phyloP scores from a whole-genome alignment of 2,113 vertebrate species.

The Psilopsiagon aurifrons region DNA sequence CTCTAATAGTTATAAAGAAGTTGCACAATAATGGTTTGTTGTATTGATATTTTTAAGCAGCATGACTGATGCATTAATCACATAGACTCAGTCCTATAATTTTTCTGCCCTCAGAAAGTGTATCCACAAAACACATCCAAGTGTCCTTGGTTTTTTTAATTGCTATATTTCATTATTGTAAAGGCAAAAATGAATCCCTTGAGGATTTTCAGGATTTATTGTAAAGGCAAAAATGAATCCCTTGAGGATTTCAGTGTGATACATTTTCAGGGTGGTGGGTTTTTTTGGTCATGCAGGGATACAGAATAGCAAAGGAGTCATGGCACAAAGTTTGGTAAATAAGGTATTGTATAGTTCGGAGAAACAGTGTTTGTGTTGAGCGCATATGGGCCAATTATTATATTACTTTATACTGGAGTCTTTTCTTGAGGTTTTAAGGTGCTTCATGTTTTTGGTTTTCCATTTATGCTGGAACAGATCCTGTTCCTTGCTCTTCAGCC shows the following conservation, averaged over 20 bases:
- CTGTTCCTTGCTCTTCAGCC: not conserved
- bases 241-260: not conserved
- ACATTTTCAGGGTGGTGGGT: not conserved
- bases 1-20: not conserved
- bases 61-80: not conserved
- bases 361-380: not conserved
- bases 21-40: not conserved
- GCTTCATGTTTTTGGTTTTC: not conserved
- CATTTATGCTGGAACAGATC: not conserved
- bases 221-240: not conserved
- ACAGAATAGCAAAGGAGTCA: not conserved
- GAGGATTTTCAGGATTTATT: too few relatives aligned
- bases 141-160: not conserved
- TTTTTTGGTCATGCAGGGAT: not conserved
- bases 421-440: not conserved
- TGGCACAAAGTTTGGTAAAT: not conserved
- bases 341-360: not conserved
- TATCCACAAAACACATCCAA: not conserved
- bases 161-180: not conserved
- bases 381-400: not conserved
- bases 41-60: not conserved
- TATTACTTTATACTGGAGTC: not conserved
- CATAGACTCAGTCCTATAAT: not conserved
- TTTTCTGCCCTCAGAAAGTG: not conserved
- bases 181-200: not conserved